These are phyloP conservation scores for Chalcis sispes DNA, from an alignment of 2,888 invertebrate genomes.

Conservation along the genomic window DNA sequence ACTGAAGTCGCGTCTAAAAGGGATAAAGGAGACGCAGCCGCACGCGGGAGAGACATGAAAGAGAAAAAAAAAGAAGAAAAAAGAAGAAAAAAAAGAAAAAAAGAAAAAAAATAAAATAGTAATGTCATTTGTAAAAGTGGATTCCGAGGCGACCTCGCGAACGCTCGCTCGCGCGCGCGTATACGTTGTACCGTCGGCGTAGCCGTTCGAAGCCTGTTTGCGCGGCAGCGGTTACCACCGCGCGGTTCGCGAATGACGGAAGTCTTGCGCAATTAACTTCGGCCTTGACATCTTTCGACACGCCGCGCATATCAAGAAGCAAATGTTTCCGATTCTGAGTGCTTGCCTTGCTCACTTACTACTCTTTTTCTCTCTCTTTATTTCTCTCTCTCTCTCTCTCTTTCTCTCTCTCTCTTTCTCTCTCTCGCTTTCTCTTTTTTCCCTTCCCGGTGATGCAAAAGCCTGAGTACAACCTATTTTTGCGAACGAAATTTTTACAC, in stretches of 20 bases:
- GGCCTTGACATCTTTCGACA: slow-evolving; percentile 58
- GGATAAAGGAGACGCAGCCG: slow-evolving; percentile 1
- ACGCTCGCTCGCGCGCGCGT: neutral
- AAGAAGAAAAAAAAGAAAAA: neutral
- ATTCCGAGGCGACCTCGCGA: slow-evolving; percentile 48
- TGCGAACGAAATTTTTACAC: neutral
- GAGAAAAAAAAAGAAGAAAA: neutral
- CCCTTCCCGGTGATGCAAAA: too few species aligned
- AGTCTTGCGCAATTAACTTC: slow-evolving; percentile 60
- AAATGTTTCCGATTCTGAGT: slow-evolving; percentile 40
- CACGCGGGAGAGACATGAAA: neutral
- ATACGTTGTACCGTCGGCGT: too few species aligned
- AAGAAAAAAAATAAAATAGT: slow-evolving; percentile 38
- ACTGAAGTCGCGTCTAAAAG: neutral
- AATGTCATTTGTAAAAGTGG: slow-evolving; percentile 56
- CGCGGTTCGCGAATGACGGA: slow-evolving; percentile 58
- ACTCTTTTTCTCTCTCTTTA: too few species aligned
- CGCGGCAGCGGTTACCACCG: neutral
- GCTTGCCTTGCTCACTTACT: neutral
- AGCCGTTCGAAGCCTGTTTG: slow-evolving; percentile 23
- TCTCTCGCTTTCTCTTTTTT: too few species aligned
- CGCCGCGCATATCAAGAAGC: slow-evolving; percentile 15
- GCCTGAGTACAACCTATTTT: too few species aligned
- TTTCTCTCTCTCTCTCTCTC: too few species aligned
- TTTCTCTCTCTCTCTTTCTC: too few species aligned